Percentiles rank a stretch among this genome's conserved stretches.
Conservation (phyloP, 1,140 invertebrate species). For the Reticulitermes speratus region DNA sequence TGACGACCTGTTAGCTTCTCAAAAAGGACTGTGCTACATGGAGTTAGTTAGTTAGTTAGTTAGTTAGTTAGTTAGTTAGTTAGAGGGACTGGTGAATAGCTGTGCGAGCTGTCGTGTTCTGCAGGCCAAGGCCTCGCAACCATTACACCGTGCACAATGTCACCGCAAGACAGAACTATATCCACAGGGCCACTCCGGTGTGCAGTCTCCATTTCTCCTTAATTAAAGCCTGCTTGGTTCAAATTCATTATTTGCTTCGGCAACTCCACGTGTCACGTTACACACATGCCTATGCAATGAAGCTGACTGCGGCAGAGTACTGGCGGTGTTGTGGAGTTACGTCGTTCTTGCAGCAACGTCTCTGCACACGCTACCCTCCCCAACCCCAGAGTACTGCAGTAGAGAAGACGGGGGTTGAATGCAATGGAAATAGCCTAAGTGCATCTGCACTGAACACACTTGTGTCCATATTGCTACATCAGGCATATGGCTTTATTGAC, state of each 20-base stretch:
- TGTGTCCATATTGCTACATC: not conserved
- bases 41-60: too few relatives aligned
- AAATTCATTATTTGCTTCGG: not conserved
- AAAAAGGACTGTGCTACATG: too few relatives aligned
- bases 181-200: not conserved
- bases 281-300: not conserved
- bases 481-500: too few relatives aligned
- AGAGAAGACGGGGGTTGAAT: not conserved
- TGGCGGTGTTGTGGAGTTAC: not conserved
- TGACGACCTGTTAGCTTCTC: too few relatives aligned
- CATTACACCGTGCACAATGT: not conserved
- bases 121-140: too few relatives aligned
- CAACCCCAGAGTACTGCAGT: not conserved
- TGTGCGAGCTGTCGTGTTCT: too few relatives aligned
- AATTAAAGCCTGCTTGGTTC: not conserved
- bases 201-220: not conserved
- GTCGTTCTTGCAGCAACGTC: not conserved
- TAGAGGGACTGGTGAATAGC: not conserved
- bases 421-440: not conserved
- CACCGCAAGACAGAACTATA: not conserved
- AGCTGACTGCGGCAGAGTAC: too few relatives aligned
- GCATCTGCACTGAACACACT: not conserved
- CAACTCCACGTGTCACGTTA: not conserved
- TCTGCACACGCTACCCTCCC: not conserved
- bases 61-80: too few relatives aligned